phyloP scores from a whole-genome alignment of 2,797 vertebrate species.

The Ceryle rudis region DNA sequence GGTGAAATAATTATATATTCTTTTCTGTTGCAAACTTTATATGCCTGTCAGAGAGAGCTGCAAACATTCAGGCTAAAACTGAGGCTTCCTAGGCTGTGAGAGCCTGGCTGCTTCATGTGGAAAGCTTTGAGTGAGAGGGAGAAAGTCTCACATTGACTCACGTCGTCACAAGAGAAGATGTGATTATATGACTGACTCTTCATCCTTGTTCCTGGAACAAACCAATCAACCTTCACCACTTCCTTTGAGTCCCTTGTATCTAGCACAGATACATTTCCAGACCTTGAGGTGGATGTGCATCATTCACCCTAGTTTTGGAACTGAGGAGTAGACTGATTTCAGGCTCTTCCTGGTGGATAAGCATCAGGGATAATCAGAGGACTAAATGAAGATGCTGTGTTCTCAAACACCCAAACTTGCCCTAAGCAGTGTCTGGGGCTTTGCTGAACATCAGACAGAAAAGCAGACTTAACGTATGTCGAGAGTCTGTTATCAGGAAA shows the following conservation, averaged over 20 bases:
- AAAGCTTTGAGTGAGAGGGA: not conserved
- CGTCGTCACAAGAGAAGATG: not conserved
- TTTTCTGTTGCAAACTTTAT: not conserved
- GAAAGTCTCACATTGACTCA: not conserved
- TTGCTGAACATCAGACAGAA: not conserved
- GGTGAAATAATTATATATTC: not conserved
- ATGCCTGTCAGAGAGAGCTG: not conserved
- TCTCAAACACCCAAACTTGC: not conserved
- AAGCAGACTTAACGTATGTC: rapidly evolving
- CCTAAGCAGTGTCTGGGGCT: not conserved
- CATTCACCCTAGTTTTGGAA: not conserved
- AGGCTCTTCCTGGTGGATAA: not conserved
- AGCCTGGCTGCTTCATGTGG: not conserved
- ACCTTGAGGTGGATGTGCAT: not conserved
- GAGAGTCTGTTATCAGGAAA: not conserved
- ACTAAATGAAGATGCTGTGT: not conserved
- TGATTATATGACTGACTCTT: not conserved
- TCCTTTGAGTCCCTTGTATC: not conserved
- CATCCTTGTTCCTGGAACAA: not conserved
- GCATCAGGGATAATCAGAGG: not conserved
- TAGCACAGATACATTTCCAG: not conserved
- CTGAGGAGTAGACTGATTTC: not conserved
- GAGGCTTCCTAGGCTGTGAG: not conserved
- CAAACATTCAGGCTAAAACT: not conserved
- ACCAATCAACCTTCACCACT: not conserved